Percentiles rank a stretch among this genome's conserved stretches.
phyloP scores from a whole-genome alignment of 1,140 invertebrate species.

The Lethrus apterus region DNA sequence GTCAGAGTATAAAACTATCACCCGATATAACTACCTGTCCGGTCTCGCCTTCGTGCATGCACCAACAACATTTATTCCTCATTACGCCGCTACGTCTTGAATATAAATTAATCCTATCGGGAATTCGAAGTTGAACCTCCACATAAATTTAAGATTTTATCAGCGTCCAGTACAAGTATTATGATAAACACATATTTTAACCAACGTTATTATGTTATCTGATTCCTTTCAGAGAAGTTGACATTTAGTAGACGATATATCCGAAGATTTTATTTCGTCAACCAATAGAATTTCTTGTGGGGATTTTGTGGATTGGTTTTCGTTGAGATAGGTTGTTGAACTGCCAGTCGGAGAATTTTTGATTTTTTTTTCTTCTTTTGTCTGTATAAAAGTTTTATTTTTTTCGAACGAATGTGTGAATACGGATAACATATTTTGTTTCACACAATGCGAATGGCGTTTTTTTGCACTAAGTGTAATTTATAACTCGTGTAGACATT shows the following conservation, averaged over 20 bases:
- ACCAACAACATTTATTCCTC: background rate
- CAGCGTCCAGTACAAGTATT: constrained; percentile 19
- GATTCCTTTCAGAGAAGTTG: constrained; percentile 18
- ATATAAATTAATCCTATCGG: constrained; percentile 27
- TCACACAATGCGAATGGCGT: too few relatives aligned
- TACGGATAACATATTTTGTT: too few relatives aligned
- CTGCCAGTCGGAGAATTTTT: too few relatives aligned
- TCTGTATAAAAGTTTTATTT: too few relatives aligned
- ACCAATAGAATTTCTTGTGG: constrained; percentile 13
- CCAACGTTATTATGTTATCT: constrained; percentile 28
- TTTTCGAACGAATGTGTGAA: too few relatives aligned
- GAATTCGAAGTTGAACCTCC: constrained; percentile 15
- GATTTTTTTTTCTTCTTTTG: too few relatives aligned
- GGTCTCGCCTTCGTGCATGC: constrained; percentile 18
- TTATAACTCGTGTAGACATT: too few relatives aligned
- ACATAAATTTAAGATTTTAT: constrained; percentile 26
- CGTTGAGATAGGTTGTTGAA: too few relatives aligned
- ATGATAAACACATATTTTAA: constrained; percentile 27
- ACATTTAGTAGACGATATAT: constrained; percentile 24
- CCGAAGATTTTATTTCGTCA: constrained; percentile 15
- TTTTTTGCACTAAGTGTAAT: too few relatives aligned
- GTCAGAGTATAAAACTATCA: constrained; percentile 33
- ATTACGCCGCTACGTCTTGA: constrained; percentile 5
- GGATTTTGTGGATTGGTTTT: constrained; percentile 6
- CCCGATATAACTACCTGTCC: constrained; percentile 31